These are phyloP conservation scores for Apogon talboti DNA, from an alignment of 2,797 vertebrate species.

Conservation along the genomic window DNA sequence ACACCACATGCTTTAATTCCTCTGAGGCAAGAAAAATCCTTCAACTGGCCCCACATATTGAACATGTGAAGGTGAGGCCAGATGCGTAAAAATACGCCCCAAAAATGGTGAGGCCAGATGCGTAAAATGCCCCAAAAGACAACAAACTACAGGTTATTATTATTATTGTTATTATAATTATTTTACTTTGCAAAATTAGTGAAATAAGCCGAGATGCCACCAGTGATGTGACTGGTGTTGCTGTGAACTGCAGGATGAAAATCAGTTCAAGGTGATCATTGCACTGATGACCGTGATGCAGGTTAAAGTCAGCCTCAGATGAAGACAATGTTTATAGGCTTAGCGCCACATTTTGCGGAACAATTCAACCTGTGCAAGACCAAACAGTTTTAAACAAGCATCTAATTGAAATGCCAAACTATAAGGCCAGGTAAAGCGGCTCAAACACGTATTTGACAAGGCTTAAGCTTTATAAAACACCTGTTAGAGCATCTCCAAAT, in stretches of 20 bases:
- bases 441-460: constrained; percentile 1
- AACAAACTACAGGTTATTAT: neutral
- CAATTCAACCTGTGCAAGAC: constrained; percentile 1
- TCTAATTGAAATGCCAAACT: neutral
- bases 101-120: constrained; percentile 12
- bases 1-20: neutral
- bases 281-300: constrained; percentile 29
- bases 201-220: neutral
- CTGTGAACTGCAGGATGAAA: constrained; percentile 33
- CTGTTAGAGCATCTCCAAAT: constrained; percentile 78
- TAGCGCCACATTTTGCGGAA: neutral
- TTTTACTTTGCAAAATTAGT: neutral
- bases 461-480: constrained; percentile 68
- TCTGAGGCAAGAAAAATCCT: neutral
- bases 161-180: no score
- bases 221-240: neutral
- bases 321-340: neutral
- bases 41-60: neutral
- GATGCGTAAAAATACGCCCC: neutral
- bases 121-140: neutral
- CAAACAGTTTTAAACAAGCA: neutral
- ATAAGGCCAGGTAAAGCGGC: neutral
- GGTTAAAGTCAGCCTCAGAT: constrained; percentile 31
- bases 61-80: constrained; percentile 4
- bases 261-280: constrained; percentile 53